These are phyloP conservation scores for Platypus cylindrus DNA, from an alignment of 2,888 invertebrate species.

Conservation along the genomic window DNA sequence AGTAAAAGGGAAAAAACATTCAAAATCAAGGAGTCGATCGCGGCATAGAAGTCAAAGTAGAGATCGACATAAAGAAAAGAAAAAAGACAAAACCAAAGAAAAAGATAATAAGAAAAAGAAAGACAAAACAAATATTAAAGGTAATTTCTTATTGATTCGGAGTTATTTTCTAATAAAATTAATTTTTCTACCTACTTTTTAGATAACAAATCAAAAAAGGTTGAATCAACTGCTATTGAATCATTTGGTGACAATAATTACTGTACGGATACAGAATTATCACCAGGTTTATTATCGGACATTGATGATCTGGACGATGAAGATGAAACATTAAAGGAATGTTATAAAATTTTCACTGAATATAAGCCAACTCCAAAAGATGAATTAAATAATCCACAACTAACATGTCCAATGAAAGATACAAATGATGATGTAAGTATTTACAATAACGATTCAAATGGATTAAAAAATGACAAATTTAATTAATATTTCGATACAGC, in stretches of 20 bases:
- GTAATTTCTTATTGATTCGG: background rate
- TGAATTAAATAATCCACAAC: conserved; percentile 7
- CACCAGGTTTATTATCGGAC: conserved; percentile 12
- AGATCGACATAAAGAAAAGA: conserved; percentile 17
- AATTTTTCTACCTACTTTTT: conserved; percentile 2
- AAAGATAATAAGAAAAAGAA: conserved; percentile 13
- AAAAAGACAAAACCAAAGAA: conserved; percentile 22
- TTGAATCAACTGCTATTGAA: too few relatives aligned
- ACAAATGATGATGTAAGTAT: conserved; percentile 9
- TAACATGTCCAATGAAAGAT: conserved; percentile 14
- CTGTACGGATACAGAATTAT: conserved; percentile 5
- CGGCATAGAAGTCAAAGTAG: conserved; percentile 8
- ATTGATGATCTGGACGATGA: conserved; percentile 38
- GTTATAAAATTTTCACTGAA: conserved; percentile 77
- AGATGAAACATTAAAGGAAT: conserved; percentile 53
- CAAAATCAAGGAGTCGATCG: conserved; percentile 9
- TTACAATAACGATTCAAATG: background rate
- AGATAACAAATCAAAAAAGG: conserved; percentile 24
- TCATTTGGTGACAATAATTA: too few relatives aligned
- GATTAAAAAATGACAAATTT: background rate
- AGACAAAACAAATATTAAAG: conserved; percentile 4
- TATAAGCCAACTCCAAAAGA: conserved; percentile 39
- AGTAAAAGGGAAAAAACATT: conserved; percentile 5
- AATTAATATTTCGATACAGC: conserved; percentile 3
- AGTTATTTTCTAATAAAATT: background rate